Percentiles rank a stretch among this genome's conserved stretches.
These are phyloP conservation scores for Montipora capricornis DNA, from an alignment of 64 coral and sea anemone species.

Conservation along the genomic window DNA sequence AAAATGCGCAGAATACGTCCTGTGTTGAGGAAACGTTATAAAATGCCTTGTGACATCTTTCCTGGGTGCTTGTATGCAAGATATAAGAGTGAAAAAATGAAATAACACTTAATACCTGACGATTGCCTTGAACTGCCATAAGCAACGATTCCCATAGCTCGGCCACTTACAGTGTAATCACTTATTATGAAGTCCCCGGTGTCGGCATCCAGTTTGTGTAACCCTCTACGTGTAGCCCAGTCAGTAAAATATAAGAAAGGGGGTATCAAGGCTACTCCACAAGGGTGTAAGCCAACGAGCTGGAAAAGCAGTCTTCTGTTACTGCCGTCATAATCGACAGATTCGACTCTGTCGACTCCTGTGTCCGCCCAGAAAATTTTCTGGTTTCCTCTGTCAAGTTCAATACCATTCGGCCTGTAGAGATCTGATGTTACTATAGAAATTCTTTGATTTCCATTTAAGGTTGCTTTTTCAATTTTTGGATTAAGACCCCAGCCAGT, in stretches of 20 bases:
- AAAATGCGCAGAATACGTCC: no score
- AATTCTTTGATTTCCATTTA: slow-evolving; percentile 21
- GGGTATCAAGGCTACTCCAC: slow-evolving; percentile 50
- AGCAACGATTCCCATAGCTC: slow-evolving; percentile 52
- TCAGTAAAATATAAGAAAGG: slow-evolving; percentile 64
- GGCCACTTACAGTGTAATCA: slow-evolving; percentile 5
- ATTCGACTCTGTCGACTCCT: slow-evolving; percentile 29
- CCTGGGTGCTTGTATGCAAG: no score
- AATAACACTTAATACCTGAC: slow-evolving; percentile 30
- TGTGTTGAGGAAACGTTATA: no score
- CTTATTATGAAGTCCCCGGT: neutral
- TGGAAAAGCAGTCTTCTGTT: slow-evolving; percentile 21
- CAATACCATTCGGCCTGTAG: slow-evolving; percentile 57
- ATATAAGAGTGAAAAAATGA: neutral
- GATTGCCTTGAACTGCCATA: slow-evolving; percentile 57
- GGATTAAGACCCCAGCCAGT: slow-evolving; percentile 66
- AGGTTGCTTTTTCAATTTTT: slow-evolving; percentile 67
- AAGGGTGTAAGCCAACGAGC: slow-evolving; percentile 43
- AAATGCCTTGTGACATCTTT: no score
- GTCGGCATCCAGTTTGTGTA: slow-evolving; percentile 22
- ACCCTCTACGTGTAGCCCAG: neutral
- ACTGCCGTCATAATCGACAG: slow-evolving; percentile 53
- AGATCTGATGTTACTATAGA: slow-evolving; percentile 45
- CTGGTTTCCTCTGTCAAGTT: slow-evolving; percentile 48
- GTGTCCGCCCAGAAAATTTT: slow-evolving; percentile 63